A percentile compares a stretch with the other conserved stretches of the same genome.
phyloP scores from a whole-genome alignment of 2,113 vertebrate genomes.

The Pardalotus punctatus region DNA sequence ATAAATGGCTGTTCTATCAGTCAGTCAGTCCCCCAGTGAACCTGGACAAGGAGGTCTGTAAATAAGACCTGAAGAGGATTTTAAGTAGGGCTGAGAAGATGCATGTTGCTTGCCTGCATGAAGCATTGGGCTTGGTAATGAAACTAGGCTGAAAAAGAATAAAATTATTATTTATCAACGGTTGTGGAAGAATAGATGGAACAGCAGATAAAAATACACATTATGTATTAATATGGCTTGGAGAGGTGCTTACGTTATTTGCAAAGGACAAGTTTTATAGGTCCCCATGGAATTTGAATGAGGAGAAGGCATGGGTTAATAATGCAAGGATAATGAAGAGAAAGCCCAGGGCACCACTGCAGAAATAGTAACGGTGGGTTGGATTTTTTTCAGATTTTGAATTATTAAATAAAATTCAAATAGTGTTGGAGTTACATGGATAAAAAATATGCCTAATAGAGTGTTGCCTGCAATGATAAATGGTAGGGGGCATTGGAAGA shows the following conservation, averaged over 20 bases:
- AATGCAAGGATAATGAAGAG: neutral
- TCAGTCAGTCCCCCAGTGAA: neutral
- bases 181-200: slow-evolving; percentile 11
- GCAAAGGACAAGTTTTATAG: neutral
- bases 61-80: neutral
- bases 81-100: neutral
- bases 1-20: neutral
- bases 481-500: neutral
- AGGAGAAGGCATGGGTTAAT: neutral
- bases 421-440: neutral
- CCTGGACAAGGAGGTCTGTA: neutral
- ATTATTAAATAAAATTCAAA: neutral
- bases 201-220: neutral
- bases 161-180: neutral
- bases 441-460: neutral
- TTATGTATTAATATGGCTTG: neutral
- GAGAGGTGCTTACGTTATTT: neutral
- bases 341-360: neutral
- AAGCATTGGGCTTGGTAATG: neutral
- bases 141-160: neutral
- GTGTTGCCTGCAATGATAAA: neutral
- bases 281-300: neutral
- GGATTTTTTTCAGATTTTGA: slow-evolving; percentile 19
- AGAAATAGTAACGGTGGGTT: neutral
- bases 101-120: neutral